Base-by-base conservation (phyloP, 2,888 invertebrate genomes). In the Dryococelus australis region DNA sequence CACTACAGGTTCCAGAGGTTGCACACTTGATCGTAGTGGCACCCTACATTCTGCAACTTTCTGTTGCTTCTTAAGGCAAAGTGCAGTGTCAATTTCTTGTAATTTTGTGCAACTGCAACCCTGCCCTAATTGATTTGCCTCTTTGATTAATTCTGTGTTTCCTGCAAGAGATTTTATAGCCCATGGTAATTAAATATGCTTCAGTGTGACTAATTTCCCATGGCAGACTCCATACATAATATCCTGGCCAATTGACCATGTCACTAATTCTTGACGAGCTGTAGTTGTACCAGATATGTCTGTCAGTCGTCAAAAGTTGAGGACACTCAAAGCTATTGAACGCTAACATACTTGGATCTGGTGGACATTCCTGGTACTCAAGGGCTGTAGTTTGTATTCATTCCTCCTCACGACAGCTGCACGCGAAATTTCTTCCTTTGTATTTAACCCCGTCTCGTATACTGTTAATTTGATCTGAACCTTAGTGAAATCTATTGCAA, bases 1-100 rank as follows among this genome's bases (percentile, higher is more conserved):
- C 79, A 79, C 79, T 79, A 79, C n/a, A 79, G 79, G 79, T 16
- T 10, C 79, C 6, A 24, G 9, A 26, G 79, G 9, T 79, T 10
- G 79, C 79, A n/a, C n/a, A 79, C 79, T 79, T 79, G 79, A 79
- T 79, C 9, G 79, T 16, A 79, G 24, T 79, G 79, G 79, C 79
- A 79, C 79, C 27, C 20, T 79, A 79, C 79, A 79, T 79, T 79
- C 47, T 24, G 79, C 16, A 79, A 27, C 79, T 6, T 79, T 79
- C 79, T 79, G 24, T 79, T 79, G 79, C 20, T 27, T 79, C 79
- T 79, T 16, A 16, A 79, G 79, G 79, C 9, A 79, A 8, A 79
- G 20, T 79, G 79, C 79, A 24, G 79, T 79, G 79, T 79, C 79
- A 79, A 79, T 79, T 79, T 79, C 24, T 79, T 79, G 79, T 79